These are phyloP conservation scores for Drosophila chauvacae DNA, from an alignment of 1,140 invertebrate genomes.

Conservation along the genomic window DNA sequence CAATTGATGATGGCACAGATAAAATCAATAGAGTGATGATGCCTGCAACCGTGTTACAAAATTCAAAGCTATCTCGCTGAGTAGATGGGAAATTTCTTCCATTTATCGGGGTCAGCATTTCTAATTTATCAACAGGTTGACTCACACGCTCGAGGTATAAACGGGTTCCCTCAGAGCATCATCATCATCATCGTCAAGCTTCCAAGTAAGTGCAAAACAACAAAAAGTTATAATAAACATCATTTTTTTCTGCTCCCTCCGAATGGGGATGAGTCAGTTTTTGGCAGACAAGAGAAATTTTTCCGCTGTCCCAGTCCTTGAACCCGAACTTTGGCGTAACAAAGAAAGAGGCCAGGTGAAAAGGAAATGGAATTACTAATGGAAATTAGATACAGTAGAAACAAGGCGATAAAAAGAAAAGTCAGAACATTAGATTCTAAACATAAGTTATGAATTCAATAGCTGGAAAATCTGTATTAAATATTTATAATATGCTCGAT, in stretches of 20 bases:
- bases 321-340: conserved; percentile 17
- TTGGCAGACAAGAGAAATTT: conserved; percentile 40
- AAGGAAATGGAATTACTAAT: conserved; percentile 10
- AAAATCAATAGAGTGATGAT: conserved; percentile 36
- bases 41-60: conserved; percentile 2
- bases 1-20: not conserved
- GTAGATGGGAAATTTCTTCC: conserved; percentile 22
- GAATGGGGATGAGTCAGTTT: conserved; percentile 36
- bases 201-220: conserved; percentile 57
- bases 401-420: not conserved
- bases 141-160: conserved; percentile 26
- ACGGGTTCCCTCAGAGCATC: conserved; percentile 50
- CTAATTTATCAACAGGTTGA: conserved; percentile 31
- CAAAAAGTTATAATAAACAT: conserved; percentile 30
- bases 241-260: not conserved
- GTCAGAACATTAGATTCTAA: too few relatives aligned
- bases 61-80: not conserved
- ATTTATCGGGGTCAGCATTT: conserved; percentile 30
- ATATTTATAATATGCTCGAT: not conserved
- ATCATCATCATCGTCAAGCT: conserved; percentile 39
- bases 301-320: conserved; percentile 36
- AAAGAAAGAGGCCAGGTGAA: conserved; percentile 1
- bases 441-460: not conserved
- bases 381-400: conserved; percentile 21
- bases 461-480: not conserved